These are phyloP conservation scores for Troides aeacus DNA, from an alignment of 2,888 invertebrate genomes.

Conservation along the genomic window DNA sequence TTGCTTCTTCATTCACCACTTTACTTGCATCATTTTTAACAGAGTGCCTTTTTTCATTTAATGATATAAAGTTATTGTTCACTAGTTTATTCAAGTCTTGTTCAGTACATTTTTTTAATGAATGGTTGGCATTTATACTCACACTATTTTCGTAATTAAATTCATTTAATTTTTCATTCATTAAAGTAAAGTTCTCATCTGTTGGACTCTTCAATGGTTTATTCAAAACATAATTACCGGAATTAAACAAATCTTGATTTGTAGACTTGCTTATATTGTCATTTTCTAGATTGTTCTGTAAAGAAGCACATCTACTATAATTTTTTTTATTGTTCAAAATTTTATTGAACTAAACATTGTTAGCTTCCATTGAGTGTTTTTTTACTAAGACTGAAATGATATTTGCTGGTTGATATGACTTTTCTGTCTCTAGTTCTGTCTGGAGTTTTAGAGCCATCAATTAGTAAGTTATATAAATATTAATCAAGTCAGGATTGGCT, in stretches of 20 bases:
- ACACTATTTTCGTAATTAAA: background rate
- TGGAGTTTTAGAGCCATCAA: background rate
- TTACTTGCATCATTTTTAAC: background rate
- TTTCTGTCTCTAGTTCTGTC: too few species aligned
- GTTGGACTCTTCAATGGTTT: background rate
- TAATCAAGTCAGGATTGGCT: background rate
- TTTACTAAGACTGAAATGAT: background rate
- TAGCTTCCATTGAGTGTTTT: background rate
- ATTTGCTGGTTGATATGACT: background rate
- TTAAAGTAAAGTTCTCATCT: background rate
- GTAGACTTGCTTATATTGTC: background rate
- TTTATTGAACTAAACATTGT: too few species aligned
- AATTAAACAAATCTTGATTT: background rate
- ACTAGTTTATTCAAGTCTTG: background rate
- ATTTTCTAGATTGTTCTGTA: background rate
- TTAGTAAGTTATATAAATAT: background rate
- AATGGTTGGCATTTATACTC: background rate
- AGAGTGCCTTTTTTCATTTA: background rate
- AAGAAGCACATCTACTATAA: background rate
- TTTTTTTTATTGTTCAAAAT: background rate
- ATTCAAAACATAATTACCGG: background rate
- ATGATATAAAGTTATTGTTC: background rate
- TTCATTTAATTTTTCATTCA: background rate
- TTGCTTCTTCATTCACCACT: background rate
- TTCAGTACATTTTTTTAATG: background rate